Percentiles rank a stretch among this genome's conserved stretches.
phyloP scores from a whole-genome alignment of 2,888 invertebrate species.

The Ormyrus labotus region DNA sequence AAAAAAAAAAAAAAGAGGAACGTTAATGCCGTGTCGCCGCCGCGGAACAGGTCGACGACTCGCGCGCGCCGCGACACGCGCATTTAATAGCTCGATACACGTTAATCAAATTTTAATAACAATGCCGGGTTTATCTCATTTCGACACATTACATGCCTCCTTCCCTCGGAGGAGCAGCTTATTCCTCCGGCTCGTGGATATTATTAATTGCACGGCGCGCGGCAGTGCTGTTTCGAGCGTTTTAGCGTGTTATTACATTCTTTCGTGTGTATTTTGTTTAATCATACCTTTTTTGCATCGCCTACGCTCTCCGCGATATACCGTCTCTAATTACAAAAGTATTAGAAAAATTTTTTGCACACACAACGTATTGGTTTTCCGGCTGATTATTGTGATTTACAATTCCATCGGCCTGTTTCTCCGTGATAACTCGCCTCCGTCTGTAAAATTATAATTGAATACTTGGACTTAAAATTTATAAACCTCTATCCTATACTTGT shows the following conservation, averaged over 20 bases:
- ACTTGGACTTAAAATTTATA: too few species aligned
- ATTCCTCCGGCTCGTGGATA: background rate
- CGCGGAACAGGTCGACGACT: constrained; percentile 44
- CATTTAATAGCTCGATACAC: constrained; percentile 33
- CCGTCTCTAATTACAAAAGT: constrained; percentile 1
- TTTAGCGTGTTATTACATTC: constrained; percentile 16
- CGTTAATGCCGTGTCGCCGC: constrained; percentile 31
- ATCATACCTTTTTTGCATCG: constrained; percentile 20
- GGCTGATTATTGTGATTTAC: background rate
- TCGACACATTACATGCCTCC: constrained; percentile 2
- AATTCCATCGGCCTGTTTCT: background rate
- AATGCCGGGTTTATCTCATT: constrained; percentile 29
- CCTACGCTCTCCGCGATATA: background rate
- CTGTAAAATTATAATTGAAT: too few species aligned
- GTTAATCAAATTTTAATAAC: constrained; percentile 54
- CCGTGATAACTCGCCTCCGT: too few species aligned
- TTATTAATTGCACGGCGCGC: background rate
- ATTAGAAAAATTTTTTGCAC: background rate
- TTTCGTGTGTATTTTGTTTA: constrained; percentile 4
- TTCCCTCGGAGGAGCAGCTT: background rate
- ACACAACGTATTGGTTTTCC: background rate
- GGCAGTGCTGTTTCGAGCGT: background rate
- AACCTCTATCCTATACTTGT: too few species aligned
- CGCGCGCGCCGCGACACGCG: constrained; percentile 8
- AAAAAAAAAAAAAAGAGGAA: constrained; percentile 12